Base-by-base conservation (phyloP, 2,797 vertebrate species). In the Urosaurus nigricauda region DNA sequence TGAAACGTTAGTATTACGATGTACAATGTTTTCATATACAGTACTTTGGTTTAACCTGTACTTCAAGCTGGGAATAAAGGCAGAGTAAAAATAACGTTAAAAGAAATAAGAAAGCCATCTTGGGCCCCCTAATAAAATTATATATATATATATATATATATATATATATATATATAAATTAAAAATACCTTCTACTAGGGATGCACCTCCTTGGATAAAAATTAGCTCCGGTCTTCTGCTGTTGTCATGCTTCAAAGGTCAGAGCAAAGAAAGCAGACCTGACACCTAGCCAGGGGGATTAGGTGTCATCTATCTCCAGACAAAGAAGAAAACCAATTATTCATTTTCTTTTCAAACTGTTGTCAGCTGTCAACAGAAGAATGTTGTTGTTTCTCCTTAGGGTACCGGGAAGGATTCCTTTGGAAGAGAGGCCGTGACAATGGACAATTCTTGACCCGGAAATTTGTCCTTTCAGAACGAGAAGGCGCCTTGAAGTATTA, bases 341-440 rank as follows among this genome's bases (percentile, higher is more conserved):
- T 37, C 47, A 32, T 29, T 14, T 77, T 75, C 40, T 65, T 53
- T 43, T 71, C 19, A 37, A 53, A 60, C n/a, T 16, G 14, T 58
- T 40, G 37, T 58, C 75, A 2, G 1, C 14, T 13, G 5, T 29
- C 47, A 37, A 11, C 17, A 24, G 37, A 13, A 79, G 19, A 24
- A 35, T 92, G 47, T 83, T 84, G 79, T 70, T 75, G 37, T 86
- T 51, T 43, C 47, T 68, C 19, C 29, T 0, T 96, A 99, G 99
- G 99, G 24, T 99, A 99, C 97, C 96, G 99, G 90, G 99, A 99
- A 96, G 99, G 99, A 86, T 97, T 98, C 90, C 98, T 99, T 94
- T 99, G 98, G 98, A 99, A 99, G 97, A 98, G 99, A 40, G 99
- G 99, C 83, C 96, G 99, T 0, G 99, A 99, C 98, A 99, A 99